phyloP scores from a whole-genome alignment of 2,888 invertebrate species.

The Drosophila anomelani region DNA sequence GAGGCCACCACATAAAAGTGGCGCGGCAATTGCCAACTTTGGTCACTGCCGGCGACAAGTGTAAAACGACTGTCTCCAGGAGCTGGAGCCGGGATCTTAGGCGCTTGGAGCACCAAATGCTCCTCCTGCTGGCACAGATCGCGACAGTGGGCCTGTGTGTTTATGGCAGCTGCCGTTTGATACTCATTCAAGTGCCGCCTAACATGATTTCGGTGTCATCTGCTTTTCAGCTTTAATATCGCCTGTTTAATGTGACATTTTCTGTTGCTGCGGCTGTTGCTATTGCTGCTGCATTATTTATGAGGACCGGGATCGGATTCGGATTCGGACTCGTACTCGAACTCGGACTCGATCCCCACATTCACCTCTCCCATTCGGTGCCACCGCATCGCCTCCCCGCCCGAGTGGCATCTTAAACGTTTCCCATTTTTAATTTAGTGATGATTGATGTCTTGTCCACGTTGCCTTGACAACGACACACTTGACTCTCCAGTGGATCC shows the following conservation, averaged over 20 bases:
- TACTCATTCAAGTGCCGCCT: conserved; percentile 83
- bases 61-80: conserved; percentile 79
- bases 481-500: conserved; percentile 48
- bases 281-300: conserved; percentile 69
- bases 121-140: conserved; percentile 37
- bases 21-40: conserved; percentile 82
- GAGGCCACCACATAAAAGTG: conserved; percentile 79
- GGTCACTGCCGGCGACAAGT: conserved; percentile 83
- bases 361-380: conserved; percentile 41
- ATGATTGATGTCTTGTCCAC: conserved; percentile 79
- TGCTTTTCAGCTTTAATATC: conserved; percentile 81
- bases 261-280: conserved; percentile 43
- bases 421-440: conserved; percentile 77
- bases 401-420: conserved; percentile 75
- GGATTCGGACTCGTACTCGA: conserved; percentile 8
- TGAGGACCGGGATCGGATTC: conserved; percentile 50
- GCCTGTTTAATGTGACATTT: conserved; percentile 79
- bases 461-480: conserved; percentile 72
- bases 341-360: conserved; percentile 46
- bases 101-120: conserved; percentile 18
- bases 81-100: conserved; percentile 22
- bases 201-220: conserved; percentile 83
- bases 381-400: conserved; percentile 36
- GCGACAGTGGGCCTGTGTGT: conserved; percentile 72
- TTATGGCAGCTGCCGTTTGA: conserved; percentile 81